Conservation (phyloP, 1,140 invertebrate genomes). For the Brachionus manjavacas region DNA sequence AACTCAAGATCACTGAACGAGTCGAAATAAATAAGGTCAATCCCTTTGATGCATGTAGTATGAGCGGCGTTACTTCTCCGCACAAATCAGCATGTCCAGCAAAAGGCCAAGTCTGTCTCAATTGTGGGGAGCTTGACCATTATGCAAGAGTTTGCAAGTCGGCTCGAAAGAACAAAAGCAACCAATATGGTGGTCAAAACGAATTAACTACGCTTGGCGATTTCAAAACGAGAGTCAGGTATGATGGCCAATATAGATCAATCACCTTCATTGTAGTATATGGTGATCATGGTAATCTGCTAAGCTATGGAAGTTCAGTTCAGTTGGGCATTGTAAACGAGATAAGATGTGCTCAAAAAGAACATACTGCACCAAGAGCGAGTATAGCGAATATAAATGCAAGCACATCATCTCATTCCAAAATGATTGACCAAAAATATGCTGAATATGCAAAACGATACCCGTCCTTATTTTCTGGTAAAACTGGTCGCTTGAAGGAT, state of each 20-base stretch:
- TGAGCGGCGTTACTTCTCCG: background rate
- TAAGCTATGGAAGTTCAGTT: background rate
- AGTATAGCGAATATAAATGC: background rate
- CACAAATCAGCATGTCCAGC: background rate
- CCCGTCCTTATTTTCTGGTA: background rate
- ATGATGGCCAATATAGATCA: background rate
- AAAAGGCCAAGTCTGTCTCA: background rate
- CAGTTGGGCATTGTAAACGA: background rate
- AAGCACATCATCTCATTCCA: background rate
- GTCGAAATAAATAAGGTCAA: background rate
- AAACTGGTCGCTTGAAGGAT: conserved; percentile 12
- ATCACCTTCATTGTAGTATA: background rate
- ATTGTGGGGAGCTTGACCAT: background rate
- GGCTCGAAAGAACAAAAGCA: too few relatives aligned
- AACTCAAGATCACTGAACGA: background rate
- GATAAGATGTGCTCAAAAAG: background rate
- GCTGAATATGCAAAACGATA: background rate
- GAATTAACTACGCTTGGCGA: background rate
- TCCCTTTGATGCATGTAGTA: background rate
- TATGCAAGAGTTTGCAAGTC: background rate
- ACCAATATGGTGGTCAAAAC: background rate
- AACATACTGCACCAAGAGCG: background rate
- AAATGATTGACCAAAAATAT: background rate
- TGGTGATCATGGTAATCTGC: background rate
- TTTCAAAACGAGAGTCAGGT: background rate